Evolutionary conservation across 2,113 vertebrate genomes (phyloP).

Genomic region (Dunckerocampus dactyliophorus): DNA sequence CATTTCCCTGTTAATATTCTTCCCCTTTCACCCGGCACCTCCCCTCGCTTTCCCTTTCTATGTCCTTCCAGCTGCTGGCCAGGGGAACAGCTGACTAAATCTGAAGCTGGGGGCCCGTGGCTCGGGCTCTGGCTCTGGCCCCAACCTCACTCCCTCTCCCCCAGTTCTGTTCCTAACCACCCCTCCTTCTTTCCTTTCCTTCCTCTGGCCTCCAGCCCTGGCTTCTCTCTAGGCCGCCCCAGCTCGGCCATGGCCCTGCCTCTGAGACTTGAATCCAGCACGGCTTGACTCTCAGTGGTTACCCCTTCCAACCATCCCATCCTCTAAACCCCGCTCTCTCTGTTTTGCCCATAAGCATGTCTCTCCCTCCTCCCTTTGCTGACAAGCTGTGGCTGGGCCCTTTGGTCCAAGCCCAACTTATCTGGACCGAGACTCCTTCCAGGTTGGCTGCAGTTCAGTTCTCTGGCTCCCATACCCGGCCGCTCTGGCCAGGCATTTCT

Average conservation of each 20-base stretch:
- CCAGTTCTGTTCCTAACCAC: conserved; percentile 37
- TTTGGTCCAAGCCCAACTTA: conserved; percentile 61
- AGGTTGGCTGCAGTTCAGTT: conserved; percentile 61
- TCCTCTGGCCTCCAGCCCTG: conserved; percentile 63
- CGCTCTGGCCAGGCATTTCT: conserved; percentile 60
- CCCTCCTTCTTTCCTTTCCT: conserved; percentile 22
- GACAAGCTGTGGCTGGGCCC: conserved; percentile 53
- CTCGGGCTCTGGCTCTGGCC: conserved; percentile 30
- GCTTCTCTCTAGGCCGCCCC: conserved; percentile 60
- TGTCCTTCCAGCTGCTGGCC: conserved; percentile 65
- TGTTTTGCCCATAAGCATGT: conserved; percentile 13
- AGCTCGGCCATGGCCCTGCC: conserved; percentile 55
- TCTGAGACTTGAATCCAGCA: conserved; percentile 54
- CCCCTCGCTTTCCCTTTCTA: conserved; percentile 33
- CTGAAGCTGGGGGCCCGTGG: conserved; percentile 63
- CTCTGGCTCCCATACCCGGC: conserved; percentile 56
- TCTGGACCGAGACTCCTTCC: conserved; percentile 62
- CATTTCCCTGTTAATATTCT: conserved; percentile 34
- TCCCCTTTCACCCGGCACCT: conserved; percentile 25
- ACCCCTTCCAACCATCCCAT: conserved; percentile 49
- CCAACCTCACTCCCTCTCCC: conserved; percentile 28
- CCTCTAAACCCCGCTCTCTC: conserved; percentile 44
- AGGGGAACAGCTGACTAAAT: conserved; percentile 74
- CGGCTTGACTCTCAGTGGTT: conserved; percentile 54
- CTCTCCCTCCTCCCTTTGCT: conserved; percentile 19